Base-by-base conservation (phyloP, 2,888 invertebrate genomes). In the Lithophane semibrunnea region DNA sequence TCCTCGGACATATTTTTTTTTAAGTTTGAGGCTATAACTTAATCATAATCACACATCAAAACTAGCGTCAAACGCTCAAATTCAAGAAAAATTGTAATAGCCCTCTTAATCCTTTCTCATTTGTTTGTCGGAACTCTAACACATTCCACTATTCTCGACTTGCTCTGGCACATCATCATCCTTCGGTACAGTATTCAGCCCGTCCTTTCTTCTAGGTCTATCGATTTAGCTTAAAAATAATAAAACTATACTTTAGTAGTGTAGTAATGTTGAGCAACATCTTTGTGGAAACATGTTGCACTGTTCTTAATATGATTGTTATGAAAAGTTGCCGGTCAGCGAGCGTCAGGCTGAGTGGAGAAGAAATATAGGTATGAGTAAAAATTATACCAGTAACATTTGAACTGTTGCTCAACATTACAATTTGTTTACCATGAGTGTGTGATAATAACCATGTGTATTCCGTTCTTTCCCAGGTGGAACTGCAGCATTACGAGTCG, bases 401-500 rank as follows among this genome's bases (percentile, higher is more conserved):
- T 44, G 8, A 24, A 42, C 21, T 16, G 21, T 56, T 56, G 9
- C 21, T 37, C 16, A 13, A 52, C 16, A 58, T 68, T 63, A 13
- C 29, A 9, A 58, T 61, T 68, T 61, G 16, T 7, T 42, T 63
- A n/a, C 37, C 21, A 67, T 44, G 13, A 37, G n/a, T 29, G 16
- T 16, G 21, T 21, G 16, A 10, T 70, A 21, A 21, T 71, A 47
- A 29, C n/a, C 5, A 10, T 1, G 29, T n/a, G 10, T 44, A 29
- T 56, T 29, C 9, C n/a, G 21, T 29, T 13, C 4, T 13, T 84
- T 65, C 42, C 21, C 91, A 98, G 98, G 97, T 98, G 77, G 99
- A 99, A 93, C 95, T 99, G 84, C 97, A 97, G 79, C 99, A 99
- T 93, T 99, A 99, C 93, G 99, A 99, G 95, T 98, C 98, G 68